Conservation (phyloP, 1,140 invertebrate species). For the Macrocentrus cingulum region DNA sequence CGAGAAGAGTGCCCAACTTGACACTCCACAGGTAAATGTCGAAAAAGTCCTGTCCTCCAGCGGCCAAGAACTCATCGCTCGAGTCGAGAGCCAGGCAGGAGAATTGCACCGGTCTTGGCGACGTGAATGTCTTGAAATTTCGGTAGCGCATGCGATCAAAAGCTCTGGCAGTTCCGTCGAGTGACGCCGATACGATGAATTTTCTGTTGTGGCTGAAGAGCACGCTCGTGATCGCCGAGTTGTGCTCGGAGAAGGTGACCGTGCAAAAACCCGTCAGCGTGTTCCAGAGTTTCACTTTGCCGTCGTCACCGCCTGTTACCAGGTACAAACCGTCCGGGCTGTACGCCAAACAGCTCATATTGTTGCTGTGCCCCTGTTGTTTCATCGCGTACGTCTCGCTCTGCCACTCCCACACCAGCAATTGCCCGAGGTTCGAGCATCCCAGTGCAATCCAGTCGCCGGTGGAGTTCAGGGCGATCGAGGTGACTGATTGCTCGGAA, state of each 20-base stretch:
- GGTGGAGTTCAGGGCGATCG: conserved; percentile 78
- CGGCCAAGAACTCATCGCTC: conserved; percentile 88
- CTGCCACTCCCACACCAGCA: conserved; percentile 99
- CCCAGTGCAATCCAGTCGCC: conserved; percentile 96
- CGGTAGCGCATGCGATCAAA: conserved; percentile 94
- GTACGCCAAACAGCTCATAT: conserved; percentile 86
- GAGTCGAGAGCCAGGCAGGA: conserved; percentile 86
- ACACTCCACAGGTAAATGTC: conserved; percentile 96
- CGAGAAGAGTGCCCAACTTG: conserved; percentile 85
- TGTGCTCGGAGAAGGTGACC: conserved; percentile 92
- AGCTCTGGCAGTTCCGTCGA: conserved; percentile 94
- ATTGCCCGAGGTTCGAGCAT: conserved; percentile 80
- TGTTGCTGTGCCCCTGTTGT: conserved; percentile 91
- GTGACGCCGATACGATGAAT: conserved; percentile 85
- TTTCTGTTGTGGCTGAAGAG: conserved; percentile 88
- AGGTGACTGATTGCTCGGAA: conserved; percentile 77
- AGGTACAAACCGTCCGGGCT: conserved; percentile 89
- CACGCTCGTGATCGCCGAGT: conserved; percentile 76
- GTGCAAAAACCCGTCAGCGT: conserved; percentile 88
- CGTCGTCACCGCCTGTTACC: conserved; percentile 92
- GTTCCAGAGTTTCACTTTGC: conserved; percentile 97
- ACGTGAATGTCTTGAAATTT: conserved; percentile 94
- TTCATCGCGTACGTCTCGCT: conserved; percentile 98
- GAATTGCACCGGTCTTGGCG: conserved; percentile 88
- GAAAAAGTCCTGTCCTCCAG: conserved; percentile 91